A percentile compares a stretch with the other conserved stretches of the same genome.
These are phyloP conservation scores for Microctenopoma steveboyesi DNA, from an alignment of 2,797 vertebrate genomes.

Conservation along the genomic window DNA sequence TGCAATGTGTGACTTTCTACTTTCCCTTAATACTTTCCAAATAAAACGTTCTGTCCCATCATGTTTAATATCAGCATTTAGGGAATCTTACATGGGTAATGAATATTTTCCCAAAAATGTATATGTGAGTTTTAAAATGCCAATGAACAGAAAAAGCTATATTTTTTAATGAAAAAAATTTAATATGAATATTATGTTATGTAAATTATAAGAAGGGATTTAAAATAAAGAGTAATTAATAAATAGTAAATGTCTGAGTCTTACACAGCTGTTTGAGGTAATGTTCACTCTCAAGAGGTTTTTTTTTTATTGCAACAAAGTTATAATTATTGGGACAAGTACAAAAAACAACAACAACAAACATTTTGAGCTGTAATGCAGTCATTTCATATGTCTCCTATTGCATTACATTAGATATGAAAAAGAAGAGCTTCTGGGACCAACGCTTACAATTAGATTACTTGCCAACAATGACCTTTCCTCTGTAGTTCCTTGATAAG, in stretches of 20 bases:
- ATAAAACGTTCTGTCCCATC: too few species aligned
- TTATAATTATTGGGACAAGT: constrained; percentile 1
- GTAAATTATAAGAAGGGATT: too few species aligned
- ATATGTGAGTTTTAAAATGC: too few species aligned
- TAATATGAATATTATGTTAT: too few species aligned
- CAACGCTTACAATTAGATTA: constrained; percentile 68
- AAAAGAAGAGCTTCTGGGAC: constrained; percentile 25
- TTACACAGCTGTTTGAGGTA: not conserved
- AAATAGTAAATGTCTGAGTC: too few species aligned
- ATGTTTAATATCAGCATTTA: not conserved
- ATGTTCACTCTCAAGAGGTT: too few species aligned
- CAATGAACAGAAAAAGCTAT: too few species aligned
- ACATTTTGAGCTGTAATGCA: constrained; percentile 32
- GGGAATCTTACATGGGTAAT: not conserved
- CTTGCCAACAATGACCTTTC: constrained; percentile 79
- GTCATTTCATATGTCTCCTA: constrained; percentile 25
- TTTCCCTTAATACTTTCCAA: too few species aligned
- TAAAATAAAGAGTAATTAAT: too few species aligned
- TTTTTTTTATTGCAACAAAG: not conserved
- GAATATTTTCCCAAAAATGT: too few species aligned
- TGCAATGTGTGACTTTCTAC: too few species aligned
- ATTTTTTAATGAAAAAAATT: too few species aligned
- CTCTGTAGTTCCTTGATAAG: constrained; percentile 73
- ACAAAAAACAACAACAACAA: constrained; percentile 10
- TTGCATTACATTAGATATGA: constrained; percentile 33